Base-by-base conservation (phyloP, 2,888 invertebrate genomes). In the Dicyrtoma fusca region DNA sequence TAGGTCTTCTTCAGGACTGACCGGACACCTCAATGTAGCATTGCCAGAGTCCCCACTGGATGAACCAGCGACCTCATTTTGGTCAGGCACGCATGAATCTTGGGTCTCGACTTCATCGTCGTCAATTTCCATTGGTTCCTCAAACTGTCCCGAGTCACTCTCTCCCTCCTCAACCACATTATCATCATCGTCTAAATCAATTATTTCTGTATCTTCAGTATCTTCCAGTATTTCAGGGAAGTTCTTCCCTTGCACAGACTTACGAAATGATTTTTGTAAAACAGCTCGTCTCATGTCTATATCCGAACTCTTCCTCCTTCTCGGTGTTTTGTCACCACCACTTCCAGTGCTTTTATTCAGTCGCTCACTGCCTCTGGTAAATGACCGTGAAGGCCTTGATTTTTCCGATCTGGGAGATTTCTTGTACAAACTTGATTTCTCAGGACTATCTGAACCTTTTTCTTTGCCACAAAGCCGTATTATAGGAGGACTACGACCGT, bases 211-310 rank as follows among this genome's bases (percentile, higher is more conserved):
- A 14, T 21, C 5, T 49, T 49, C 17, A 17, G 14, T 13, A 11
- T 51, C 11, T 13, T 10, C 8, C 61, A n/a, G 25, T 17, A 25
- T 57, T 4, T 25, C 23, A 23, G 23, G 23, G 17, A 19, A 23
- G 14, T 57, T 64, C 17, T 26, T 25, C 45, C 66, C 55, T 53
- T 53, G n/a, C 34, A 51, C n/a, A 53, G 57, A 57, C 44, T 42
- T 57, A 8, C 57, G 57, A 34, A 57, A 68, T 8, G 55, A 19
- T 55, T 45, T 68, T 21, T 55, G n/a, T 1, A 68, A 11, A 21
- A 68, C 68, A 68, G 23, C 42, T 57, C 8, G 55, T 57, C 68
- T 55, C 44, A 68, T 42, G 25, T 68, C 57, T 3, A 45, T 14
- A 10, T 68, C 57, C 1, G 57, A 57, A 55, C 34, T 68, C 26